These are phyloP conservation scores for Orthonevra nobilis DNA, from an alignment of 2,888 invertebrate species.

Conservation along the genomic window DNA sequence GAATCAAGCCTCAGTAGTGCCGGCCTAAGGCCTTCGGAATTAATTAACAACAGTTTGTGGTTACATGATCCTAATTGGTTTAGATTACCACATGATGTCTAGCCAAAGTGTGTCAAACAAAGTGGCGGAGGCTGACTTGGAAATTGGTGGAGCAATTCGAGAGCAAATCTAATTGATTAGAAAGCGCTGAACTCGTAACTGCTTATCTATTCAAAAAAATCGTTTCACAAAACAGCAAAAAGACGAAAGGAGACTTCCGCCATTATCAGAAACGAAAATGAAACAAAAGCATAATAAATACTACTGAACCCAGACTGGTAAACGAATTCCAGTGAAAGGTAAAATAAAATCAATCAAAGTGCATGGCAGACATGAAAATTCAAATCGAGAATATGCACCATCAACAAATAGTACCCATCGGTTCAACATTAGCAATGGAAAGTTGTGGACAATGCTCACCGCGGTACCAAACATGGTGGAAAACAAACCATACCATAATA, in stretches of 20 bases:
- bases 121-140: background rate
- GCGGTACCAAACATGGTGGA: background rate
- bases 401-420: background rate
- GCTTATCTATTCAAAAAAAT: slow-evolving; percentile 8
- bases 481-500: too few species aligned
- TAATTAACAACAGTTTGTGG: slow-evolving; percentile 21
- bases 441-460: slow-evolving; percentile 23
- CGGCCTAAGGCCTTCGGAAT: slow-evolving; percentile 8
- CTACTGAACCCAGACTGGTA: background rate
- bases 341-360: slow-evolving; percentile 5
- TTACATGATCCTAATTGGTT: slow-evolving; percentile 17
- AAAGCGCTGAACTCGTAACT: background rate
- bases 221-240: background rate
- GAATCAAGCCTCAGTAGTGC: slow-evolving; percentile 40
- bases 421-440: background rate
- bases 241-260: background rate
- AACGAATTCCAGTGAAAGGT: background rate
- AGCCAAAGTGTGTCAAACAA: slow-evolving; percentile 27
- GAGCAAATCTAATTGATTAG: background rate
- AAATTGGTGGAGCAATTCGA: slow-evolving; percentile 3
- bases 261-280: background rate
- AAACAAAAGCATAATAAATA: background rate
- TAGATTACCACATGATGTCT: background rate
- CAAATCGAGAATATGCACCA: background rate
- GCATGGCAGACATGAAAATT: background rate